These are phyloP conservation scores for Cotesia typhae DNA, from an alignment of 1,140 invertebrate genomes.

Conservation along the genomic window DNA sequence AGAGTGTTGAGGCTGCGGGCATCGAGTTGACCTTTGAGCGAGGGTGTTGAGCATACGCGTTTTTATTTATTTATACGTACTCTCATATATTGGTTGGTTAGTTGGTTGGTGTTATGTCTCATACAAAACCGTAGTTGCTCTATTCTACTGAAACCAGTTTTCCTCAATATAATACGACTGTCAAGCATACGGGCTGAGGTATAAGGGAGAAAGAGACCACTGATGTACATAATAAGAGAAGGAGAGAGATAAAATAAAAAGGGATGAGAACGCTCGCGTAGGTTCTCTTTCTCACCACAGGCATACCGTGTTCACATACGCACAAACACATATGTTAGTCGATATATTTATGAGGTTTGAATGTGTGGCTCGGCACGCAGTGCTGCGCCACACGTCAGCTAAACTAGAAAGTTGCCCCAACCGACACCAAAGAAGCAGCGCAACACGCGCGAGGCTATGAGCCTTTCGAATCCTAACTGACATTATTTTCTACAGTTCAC, in stretches of 20 bases:
- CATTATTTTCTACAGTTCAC: conserved; percentile 37
- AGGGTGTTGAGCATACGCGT: conserved; percentile 28
- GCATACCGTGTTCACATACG: conserved; percentile 13
- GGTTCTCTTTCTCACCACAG: conserved; percentile 27
- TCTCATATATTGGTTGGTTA: conserved; percentile 26
- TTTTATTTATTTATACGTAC: conserved; percentile 7
- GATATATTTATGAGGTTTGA: conserved; percentile 29
- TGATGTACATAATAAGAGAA: conserved; percentile 10
- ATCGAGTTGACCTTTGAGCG: conserved; percentile 22
- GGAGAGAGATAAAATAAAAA: conserved; percentile 34
- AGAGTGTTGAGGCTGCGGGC: conserved; percentile 18
- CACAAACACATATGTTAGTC: conserved; percentile 30
- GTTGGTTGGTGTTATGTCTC: conserved; percentile 37
- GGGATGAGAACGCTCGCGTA: conserved; percentile 27
- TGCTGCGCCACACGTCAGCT: conserved; percentile 54
- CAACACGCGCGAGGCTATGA: conserved; percentile 49
- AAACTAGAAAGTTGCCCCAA: conserved; percentile 66
- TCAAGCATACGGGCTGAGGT: conserved; percentile 1
- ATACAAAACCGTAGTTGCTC: conserved; percentile 56
- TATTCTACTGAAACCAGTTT: conserved; percentile 66
- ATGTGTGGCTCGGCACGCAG: conserved; percentile 33
- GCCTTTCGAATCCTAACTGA: conserved; percentile 64
- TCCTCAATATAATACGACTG: conserved; percentile 49
- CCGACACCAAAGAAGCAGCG: conserved; percentile 57
- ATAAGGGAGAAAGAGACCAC: conserved; percentile 28